Conservation (phyloP, 2,113 vertebrate genomes). For the Daubentonia madagascariensis region DNA sequence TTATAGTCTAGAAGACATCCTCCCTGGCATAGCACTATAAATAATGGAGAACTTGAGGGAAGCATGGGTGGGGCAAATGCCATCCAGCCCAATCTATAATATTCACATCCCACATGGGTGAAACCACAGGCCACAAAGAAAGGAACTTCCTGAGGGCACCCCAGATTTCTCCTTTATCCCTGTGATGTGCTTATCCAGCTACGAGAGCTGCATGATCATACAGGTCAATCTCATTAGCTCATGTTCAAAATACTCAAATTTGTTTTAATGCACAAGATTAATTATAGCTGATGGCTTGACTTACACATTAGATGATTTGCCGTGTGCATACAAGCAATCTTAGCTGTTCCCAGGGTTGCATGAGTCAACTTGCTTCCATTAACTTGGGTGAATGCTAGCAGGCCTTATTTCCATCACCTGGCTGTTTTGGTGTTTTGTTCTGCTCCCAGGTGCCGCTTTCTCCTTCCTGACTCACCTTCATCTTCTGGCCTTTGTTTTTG, state of each 20-base stretch:
- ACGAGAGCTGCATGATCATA: not conserved
- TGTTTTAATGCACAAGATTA: conserved; percentile 20
- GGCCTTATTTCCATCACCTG: not conserved
- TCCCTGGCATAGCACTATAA: not conserved
- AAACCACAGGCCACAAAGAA: not conserved
- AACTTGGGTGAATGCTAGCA: not conserved
- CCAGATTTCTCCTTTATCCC: not conserved
- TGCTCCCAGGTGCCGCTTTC: not conserved
- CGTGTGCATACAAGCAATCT: not conserved
- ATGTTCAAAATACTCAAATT: not conserved
- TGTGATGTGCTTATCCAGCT: not conserved
- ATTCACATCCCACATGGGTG: not conserved
- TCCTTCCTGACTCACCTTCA: not conserved
- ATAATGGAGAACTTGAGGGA: not conserved
- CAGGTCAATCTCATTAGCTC: conserved; percentile 39
- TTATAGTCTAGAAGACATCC: not conserved
- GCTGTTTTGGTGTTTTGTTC: not conserved
- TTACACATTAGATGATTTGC: conserved; percentile 19
- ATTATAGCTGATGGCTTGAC: conserved; percentile 11
- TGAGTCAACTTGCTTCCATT: not conserved
- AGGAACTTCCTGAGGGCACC: not conserved
- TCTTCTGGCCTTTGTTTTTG: not conserved
- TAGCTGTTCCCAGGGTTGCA: not conserved
- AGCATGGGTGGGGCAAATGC: too few relatives aligned
- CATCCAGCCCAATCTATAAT: not conserved